Percentiles rank a stretch among this genome's conserved stretches.
These are phyloP conservation scores for Caenorhabditis drosophilae DNA, from an alignment of 2,888 invertebrate species.

Conservation along the genomic window DNA sequence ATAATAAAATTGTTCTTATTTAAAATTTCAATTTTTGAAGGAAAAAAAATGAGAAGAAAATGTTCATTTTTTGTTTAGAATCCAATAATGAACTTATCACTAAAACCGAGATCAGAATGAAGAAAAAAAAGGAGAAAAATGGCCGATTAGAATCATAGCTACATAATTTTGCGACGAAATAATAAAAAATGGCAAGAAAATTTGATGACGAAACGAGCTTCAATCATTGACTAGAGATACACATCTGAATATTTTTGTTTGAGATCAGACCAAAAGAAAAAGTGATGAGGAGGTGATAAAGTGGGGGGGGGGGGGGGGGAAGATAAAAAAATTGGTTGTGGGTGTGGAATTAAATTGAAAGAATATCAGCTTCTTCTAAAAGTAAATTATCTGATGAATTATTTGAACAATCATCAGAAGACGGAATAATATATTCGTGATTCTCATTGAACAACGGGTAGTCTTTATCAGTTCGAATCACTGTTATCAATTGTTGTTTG, in stretches of 20 bases:
- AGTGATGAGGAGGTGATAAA: no score
- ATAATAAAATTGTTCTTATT: not conserved
- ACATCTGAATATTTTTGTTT: no score
- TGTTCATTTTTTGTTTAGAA: no score
- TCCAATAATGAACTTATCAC: no score
- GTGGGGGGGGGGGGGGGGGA: no score
- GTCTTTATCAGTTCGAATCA: constrained; percentile 31
- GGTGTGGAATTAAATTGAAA: no score
- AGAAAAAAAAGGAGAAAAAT: not conserved
- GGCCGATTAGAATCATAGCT: not conserved
- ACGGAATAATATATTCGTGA: constrained; percentile 14
- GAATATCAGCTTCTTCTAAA: not conserved
- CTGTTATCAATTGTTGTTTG: constrained; percentile 33
- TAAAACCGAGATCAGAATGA: no score
- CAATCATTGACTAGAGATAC: not conserved
- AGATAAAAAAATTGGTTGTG: not conserved
- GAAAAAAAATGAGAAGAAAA: no score
- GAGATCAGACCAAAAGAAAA: no score
- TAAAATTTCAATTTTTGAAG: no score
- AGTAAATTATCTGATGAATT: not conserved
- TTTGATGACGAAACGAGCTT: not conserved
- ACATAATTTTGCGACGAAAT: no score
- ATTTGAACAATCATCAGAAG: not conserved
- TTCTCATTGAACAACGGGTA: constrained; percentile 8
- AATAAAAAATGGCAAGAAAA: no score